Evolutionary conservation across 2,888 invertebrate genomes (phyloP), one percentile per base, ranked within the genome.

Genomic region (Antitype chi): DNA sequence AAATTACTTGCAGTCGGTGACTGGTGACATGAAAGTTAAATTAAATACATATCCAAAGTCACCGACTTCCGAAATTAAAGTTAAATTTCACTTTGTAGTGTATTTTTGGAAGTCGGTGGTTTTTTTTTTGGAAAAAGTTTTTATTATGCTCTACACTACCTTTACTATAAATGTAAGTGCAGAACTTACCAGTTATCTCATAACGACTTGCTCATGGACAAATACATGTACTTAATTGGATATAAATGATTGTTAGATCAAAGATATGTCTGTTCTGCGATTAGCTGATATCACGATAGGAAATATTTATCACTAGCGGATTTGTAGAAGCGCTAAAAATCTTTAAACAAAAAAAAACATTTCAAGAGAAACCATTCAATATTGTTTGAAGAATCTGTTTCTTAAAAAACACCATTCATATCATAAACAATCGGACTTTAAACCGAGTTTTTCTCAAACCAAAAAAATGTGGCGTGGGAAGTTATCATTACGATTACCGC

Each of bases 381-480:
- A 67, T 32, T 53, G 28, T 71, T 55, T 69, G 47, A 43, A 60
- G 52, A 59, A 67, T 28, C 25, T 23, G 13, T 49, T 80, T 80
- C 55, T 68, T 64, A 72, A 66, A 32, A 70, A 57, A 66, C 6
- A 13, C 43, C 20, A 63, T 43, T 81, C 32, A 28, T 64, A 66
- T 80, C 67, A 60, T 70, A 70, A 74, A 84, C 84, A 74, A 83
- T 84, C 28, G 62, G 71, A 69, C 71, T 86, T 86, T 70, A 74
- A 83, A 68, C 83, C 20, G 23, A 59, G 84, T 83, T 83, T 86
- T 86, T 83, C 84, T 76, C 86, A 77, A 59, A 70, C 64, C 52
- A 52, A 74, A 85, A 75, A 79, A 73, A 43, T 53, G 47, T 73
- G 23, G 59, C 80, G 83, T 84, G 86, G 79, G 83, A 86, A 83